Evolutionary conservation across 2,888 invertebrate genomes (phyloP).

Genomic region (Agonopterix alstromeriana): DNA sequence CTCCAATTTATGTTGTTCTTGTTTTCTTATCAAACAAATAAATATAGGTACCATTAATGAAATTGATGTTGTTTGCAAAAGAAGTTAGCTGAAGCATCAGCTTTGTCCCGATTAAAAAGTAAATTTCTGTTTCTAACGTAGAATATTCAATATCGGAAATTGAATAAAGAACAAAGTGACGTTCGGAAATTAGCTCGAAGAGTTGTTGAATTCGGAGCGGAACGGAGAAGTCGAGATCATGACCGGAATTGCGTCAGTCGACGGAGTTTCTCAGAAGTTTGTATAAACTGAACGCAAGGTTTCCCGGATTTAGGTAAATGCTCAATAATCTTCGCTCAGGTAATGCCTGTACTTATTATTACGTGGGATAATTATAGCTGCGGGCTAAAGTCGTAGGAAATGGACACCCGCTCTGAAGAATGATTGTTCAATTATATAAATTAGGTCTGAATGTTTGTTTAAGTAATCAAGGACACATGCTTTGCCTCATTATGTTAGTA

Average conservation of each 20-base stretch:
- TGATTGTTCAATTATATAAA: no score
- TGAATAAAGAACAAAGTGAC: slow-evolving; percentile 75
- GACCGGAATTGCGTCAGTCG: slow-evolving; percentile 71
- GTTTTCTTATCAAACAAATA: slow-evolving; percentile 21
- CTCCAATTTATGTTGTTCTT: slow-evolving; percentile 16
- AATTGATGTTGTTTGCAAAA: slow-evolving; percentile 26
- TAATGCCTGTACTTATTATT: not conserved
- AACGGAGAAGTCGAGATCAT: slow-evolving; percentile 53
- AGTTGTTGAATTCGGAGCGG: slow-evolving; percentile 58
- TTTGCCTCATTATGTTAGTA: no score
- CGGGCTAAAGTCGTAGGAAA: not conserved
- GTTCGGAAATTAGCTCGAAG: slow-evolving; percentile 73
- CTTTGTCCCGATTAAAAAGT: slow-evolving; percentile 18
- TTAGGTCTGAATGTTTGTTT: no score
- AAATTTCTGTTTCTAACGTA: slow-evolving; percentile 42
- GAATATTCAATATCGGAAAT: slow-evolving; percentile 65
- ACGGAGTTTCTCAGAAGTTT: slow-evolving; percentile 62
- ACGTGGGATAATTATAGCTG: slow-evolving; percentile 7
- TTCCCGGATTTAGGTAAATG: slow-evolving; percentile 19
- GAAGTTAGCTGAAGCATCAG: not conserved
- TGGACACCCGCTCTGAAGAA: no score
- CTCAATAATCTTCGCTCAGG: slow-evolving; percentile 3
- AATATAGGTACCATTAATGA: slow-evolving; percentile 27
- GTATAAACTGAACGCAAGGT: slow-evolving; percentile 52
- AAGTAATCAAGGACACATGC: no score